Conservation (phyloP, 1,140 invertebrate species). For the Meteorus sp. region DNA sequence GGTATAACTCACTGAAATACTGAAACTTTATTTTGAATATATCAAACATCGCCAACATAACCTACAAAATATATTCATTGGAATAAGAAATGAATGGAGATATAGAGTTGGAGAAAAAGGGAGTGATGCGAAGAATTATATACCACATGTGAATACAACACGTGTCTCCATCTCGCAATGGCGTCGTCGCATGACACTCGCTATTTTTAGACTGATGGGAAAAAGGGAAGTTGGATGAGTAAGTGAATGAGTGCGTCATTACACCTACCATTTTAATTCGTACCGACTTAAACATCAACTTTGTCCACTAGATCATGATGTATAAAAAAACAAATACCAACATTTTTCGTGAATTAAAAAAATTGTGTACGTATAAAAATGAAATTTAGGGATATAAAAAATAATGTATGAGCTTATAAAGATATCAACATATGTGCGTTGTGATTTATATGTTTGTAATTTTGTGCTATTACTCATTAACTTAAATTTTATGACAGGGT, state of each 20-base stretch:
- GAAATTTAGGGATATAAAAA: not conserved
- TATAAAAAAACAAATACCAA: not conserved
- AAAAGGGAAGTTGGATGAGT: slow-evolving; percentile 37
- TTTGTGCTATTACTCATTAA: too few relatives aligned
- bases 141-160: slow-evolving; percentile 36
- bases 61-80: too few relatives aligned
- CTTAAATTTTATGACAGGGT: too few relatives aligned
- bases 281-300: not conserved
- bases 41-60: too few relatives aligned
- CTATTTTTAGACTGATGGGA: slow-evolving; percentile 52
- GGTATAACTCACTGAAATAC: not conserved
- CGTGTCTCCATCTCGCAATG: slow-evolving; percentile 29
- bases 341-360: too few relatives aligned
- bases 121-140: slow-evolving; percentile 2
- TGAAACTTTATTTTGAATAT: too few relatives aligned
- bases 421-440: too few relatives aligned
- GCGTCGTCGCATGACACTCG: slow-evolving; percentile 37
- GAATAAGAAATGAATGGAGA: not conserved
- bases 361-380: not conserved
- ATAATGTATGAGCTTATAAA: too few relatives aligned
- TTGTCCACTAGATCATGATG: not conserved
- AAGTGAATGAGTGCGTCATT: slow-evolving; percentile 13
- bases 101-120: slow-evolving; percentile 1
- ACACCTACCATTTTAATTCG: slow-evolving; percentile 18
- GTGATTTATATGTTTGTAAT: too few relatives aligned